phyloP scores from a whole-genome alignment of 64 coral and sea anemone species.

The Pocillopora damicornis region DNA sequence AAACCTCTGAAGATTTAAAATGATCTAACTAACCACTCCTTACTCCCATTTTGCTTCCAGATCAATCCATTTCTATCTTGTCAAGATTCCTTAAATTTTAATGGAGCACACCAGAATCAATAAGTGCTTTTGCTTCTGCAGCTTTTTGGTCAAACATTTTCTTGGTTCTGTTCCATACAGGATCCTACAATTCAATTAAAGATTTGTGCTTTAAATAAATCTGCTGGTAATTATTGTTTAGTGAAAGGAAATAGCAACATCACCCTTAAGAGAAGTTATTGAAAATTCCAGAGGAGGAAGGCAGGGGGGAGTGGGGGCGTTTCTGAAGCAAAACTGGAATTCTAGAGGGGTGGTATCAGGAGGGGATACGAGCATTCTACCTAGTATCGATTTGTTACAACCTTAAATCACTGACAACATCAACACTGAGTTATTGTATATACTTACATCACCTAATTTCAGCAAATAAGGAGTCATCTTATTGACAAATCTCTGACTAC shows the following conservation, averaged over 20 bases:
- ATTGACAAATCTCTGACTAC: conserved; percentile 48
- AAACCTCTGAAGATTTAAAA: too few species aligned
- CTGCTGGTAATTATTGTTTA: too few species aligned
- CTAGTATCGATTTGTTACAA: too few species aligned
- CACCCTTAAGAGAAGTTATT: too few species aligned
- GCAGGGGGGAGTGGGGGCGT: too few species aligned
- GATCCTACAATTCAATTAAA: background rate
- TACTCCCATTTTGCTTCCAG: too few species aligned
- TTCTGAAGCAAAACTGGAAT: too few species aligned
- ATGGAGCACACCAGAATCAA: background rate
- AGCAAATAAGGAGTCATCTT: conserved; percentile 49
- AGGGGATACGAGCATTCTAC: too few species aligned
- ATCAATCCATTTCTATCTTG: too few species aligned
- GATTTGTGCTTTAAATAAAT: background rate
- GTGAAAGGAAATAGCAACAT: background rate
- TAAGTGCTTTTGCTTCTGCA: conserved; percentile 15
- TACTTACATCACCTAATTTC: conserved; percentile 38
- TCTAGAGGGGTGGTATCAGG: too few species aligned
- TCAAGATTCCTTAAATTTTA: background rate
- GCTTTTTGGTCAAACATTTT: conserved; percentile 52
- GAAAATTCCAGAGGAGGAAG: too few species aligned
- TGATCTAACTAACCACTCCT: too few species aligned
- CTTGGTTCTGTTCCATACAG: conserved; percentile 41
- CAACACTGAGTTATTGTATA: background rate
- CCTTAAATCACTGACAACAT: background rate